A percentile compares a stretch with the other conserved stretches of the same genome.
Conservation (phyloP, 2,888 invertebrate species). For the Tyria jacobaeae region DNA sequence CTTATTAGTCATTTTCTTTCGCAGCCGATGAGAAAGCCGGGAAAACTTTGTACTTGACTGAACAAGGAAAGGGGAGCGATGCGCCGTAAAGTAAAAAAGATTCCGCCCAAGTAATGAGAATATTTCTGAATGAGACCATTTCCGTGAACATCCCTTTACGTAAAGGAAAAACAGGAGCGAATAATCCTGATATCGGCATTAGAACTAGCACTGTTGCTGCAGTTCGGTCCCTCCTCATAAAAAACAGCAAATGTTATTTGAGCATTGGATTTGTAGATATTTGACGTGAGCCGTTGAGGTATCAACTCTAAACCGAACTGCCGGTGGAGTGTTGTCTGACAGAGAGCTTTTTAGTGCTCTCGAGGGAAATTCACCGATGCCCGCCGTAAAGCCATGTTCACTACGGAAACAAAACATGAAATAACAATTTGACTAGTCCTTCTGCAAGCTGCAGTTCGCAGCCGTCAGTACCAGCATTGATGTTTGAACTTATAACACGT, state of each 20-base stretch:
- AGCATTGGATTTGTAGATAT: conserved; percentile 64
- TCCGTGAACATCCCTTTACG: conserved; percentile 62
- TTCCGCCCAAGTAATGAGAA: conserved; percentile 77
- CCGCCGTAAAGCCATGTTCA: conserved; percentile 67
- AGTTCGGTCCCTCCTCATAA: conserved; percentile 59
- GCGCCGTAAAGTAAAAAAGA: conserved; percentile 74
- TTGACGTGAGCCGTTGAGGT: conserved; percentile 60
- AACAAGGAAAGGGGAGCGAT: conserved; percentile 70
- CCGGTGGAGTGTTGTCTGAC: conserved; percentile 69
- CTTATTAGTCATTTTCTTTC: conserved; percentile 77
- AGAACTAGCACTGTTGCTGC: conserved; percentile 55
- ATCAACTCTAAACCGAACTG: conserved; percentile 72
- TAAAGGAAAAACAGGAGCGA: conserved; percentile 57
- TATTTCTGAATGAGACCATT: conserved; percentile 71
- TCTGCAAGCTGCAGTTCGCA: conserved; percentile 57
- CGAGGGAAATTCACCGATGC: conserved; percentile 82
- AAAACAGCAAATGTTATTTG: conserved; percentile 67
- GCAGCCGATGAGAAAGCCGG: conserved; percentile 64
- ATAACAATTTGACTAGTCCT: conserved; percentile 65
- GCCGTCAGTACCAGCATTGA: conserved; percentile 42
- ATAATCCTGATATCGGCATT: conserved; percentile 67
- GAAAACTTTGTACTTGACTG: conserved; percentile 73
- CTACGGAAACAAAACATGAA: conserved; percentile 62
- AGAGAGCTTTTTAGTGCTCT: conserved; percentile 76
- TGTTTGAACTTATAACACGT: conserved; percentile 48